Conservation (phyloP, 2,113 vertebrate genomes). For the Fukomys damarensis region DNA sequence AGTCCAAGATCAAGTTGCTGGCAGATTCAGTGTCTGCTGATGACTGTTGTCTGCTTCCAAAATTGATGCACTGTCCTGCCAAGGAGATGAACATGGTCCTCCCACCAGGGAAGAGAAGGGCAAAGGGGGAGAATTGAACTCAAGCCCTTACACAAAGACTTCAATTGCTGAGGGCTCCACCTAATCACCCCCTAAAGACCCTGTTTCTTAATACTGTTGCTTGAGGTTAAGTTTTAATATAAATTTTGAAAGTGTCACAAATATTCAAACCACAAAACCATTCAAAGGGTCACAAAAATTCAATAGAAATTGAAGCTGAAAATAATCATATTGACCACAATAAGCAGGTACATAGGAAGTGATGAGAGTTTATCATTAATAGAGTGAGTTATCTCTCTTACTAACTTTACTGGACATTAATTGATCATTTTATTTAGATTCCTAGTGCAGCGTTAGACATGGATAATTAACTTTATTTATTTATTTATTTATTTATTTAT, state of each 20-base stretch:
- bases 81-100: background rate
- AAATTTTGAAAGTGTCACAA: background rate
- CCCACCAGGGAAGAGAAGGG: background rate
- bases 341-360: background rate
- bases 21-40: background rate
- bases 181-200: background rate
- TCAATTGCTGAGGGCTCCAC: background rate
- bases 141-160: background rate
- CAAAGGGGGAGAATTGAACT: background rate
- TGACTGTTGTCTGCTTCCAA: background rate
- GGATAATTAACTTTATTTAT: background rate
- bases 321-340: background rate
- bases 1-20: background rate
- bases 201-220: no score
- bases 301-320: slow-evolving; percentile 17
- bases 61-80: background rate
- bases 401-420: background rate
- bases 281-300: no score
- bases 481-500: no score
- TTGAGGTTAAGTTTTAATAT: background rate
- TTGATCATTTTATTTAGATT: background rate
- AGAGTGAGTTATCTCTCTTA: background rate
- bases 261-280: background rate
- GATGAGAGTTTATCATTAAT: background rate
- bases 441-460: background rate